These are phyloP conservation scores for Psix sp. DNA, from an alignment of 1,140 invertebrate genomes.

Conservation along the genomic window DNA sequence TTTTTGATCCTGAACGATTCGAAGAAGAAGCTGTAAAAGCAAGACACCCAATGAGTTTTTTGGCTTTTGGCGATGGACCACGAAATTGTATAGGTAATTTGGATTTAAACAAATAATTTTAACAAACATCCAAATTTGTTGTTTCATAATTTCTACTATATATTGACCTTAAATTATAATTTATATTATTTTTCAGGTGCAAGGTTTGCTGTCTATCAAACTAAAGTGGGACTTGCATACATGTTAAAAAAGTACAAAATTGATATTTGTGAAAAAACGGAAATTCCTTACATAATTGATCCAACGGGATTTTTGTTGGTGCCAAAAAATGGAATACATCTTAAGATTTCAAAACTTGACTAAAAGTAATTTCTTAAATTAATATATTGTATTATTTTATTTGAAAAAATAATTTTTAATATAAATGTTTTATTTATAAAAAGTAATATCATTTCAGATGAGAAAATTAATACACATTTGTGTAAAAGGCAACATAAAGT, in stretches of 20 bases:
- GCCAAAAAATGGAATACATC: conserved; percentile 29
- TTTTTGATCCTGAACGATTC: conserved; percentile 82
- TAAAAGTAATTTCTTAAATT: no score
- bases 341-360: conserved; percentile 23
- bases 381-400: no score
- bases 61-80: conserved; percentile 85
- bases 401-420: no score
- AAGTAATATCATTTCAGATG: no score
- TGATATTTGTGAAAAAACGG: conserved; percentile 64
- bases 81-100: conserved; percentile 79
- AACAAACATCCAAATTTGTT: background rate
- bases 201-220: conserved; percentile 76
- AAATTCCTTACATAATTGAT: conserved; percentile 57
- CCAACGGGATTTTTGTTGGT: conserved; percentile 18
- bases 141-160: background rate
- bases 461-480: no score
- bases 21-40: conserved; percentile 72
- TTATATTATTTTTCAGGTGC: conserved; percentile 49
- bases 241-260: conserved; percentile 72
- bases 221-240: conserved; percentile 74
- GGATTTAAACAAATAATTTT: conserved; percentile 2
- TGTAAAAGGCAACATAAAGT: no score
- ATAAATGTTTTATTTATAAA: no score
- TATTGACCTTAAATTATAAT: background rate
- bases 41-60: conserved; percentile 79